Base-by-base conservation (phyloP, 2,113 vertebrate genomes). In the Tragulus kanchil region DNA sequence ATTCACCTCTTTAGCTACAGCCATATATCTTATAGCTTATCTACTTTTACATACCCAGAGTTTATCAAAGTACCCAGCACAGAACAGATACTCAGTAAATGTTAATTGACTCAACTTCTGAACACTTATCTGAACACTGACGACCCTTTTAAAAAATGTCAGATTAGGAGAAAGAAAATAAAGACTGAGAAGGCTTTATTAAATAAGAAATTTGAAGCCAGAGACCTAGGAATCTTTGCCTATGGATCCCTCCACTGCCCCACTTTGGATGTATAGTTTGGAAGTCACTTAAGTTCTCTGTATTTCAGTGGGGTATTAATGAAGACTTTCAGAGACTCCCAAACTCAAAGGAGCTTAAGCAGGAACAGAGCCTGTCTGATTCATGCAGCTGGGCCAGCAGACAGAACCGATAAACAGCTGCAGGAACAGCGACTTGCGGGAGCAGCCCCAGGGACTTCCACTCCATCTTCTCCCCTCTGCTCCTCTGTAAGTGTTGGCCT, bases 261-360 rank as follows among this genome's bases (percentile, higher is more conserved):
- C 25, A 54, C n/a, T 58, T 84, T 85, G 75, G 78, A 45, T 62
- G 10, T 26, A 4, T 15, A 42, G 23, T 77, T 88, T 81, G 62
- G 45, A 88, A 85, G 54, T 64, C 75, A 78, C 19, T 58, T 69
- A 62, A 67, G 31, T 50, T 94, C 59, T 86, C 10, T 61, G 48
- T 45, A 7, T 36, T 88, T 56, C 26, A 59, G 8, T n/a, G 31
- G 42, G 7, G 1, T 54, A 45, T 31, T 16, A 64, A 48, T 59
- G 71, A 93, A 93, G 61, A 83, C 3, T 69, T 83, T 16, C 45
- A 83, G 84, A 84, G 75, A 96, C 83, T 36, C 61, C 8, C 64
- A 91, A 73, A 95, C n/a, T 59, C 31, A 21, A 88, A 78, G 62
- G 28, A 83, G 10, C 50, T 59, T 59, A 65, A 86, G 67, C 61